Percentiles rank a stretch among this genome's conserved stretches.
Evolutionary conservation across 2,888 invertebrate species (phyloP).

Genomic region (Hypselothyrea guttata): DNA sequence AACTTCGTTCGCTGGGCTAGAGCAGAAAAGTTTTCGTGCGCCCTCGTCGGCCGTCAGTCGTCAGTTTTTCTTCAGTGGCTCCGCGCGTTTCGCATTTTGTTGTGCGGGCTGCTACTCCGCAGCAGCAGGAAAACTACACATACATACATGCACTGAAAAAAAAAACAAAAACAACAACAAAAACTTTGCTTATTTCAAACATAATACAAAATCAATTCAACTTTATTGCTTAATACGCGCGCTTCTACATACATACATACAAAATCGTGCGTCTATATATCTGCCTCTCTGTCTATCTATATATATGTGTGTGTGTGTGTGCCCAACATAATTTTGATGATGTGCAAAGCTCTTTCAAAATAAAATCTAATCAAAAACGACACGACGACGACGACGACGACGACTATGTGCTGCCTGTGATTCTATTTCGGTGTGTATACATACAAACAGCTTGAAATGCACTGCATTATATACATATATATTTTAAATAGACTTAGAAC

Average conservation of each 20-base stretch:
- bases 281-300: too few species aligned
- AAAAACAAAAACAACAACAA: too few species aligned
- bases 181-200: constrained; percentile 55
- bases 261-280: constrained; percentile 44
- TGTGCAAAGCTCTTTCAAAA: constrained; percentile 51
- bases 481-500: constrained; percentile 60
- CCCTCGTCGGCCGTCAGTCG: constrained; percentile 74
- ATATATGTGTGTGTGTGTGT: constrained; percentile 54
- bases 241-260: constrained; percentile 59
- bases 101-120: constrained; percentile 75
- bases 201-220: constrained; percentile 71
- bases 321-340: constrained; percentile 54
- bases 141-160: constrained; percentile 62
- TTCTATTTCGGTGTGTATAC: constrained; percentile 76
- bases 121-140: constrained; percentile 69
- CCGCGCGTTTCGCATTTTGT: constrained; percentile 78
- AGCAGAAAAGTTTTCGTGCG: constrained; percentile 60
- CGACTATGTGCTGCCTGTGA: constrained; percentile 77
- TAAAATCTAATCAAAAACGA: constrained; percentile 65
- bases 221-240: constrained; percentile 74
- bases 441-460: constrained; percentile 48
- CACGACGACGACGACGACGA: constrained; percentile 76
- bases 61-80: constrained; percentile 78
- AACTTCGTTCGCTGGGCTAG: constrained; percentile 59
- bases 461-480: constrained; percentile 37